Percentiles rank a stretch among this genome's conserved stretches.
Conservation (phyloP, 1,140 invertebrate species). For the Sinonovacula constricta region DNA sequence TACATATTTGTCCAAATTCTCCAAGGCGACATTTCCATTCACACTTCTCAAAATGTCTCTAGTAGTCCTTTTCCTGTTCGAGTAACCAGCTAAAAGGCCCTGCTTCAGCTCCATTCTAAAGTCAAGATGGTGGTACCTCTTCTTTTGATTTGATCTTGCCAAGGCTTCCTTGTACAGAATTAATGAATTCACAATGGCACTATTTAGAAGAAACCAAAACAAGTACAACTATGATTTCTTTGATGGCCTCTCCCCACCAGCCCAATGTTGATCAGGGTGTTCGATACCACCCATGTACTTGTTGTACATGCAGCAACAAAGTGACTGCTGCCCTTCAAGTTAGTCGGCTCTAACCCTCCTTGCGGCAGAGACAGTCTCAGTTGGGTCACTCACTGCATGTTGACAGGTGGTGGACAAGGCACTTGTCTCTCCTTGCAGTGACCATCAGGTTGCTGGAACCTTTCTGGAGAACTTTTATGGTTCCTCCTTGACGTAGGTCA, state of each 20-base stretch:
- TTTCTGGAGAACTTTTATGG: neutral
- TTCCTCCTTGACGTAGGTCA: neutral
- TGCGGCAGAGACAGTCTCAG: neutral
- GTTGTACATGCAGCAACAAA: neutral
- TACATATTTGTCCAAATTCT: neutral
- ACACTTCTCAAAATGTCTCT: neutral
- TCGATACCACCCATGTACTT: conserved; percentile 15
- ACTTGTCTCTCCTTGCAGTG: neutral
- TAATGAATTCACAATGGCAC: conserved; percentile 17
- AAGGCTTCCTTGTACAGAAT: neutral
- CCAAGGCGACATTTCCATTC: neutral
- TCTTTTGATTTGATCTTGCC: neutral
- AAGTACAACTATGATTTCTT: conserved; percentile 2
- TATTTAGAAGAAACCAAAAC: conserved; percentile 16
- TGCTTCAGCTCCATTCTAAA: neutral
- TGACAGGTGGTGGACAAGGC: neutral
- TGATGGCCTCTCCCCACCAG: neutral
- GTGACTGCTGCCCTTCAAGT: neutral
- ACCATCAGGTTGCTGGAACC: neutral
- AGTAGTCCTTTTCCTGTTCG: neutral
- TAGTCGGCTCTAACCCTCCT: neutral
- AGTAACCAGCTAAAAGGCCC: neutral
- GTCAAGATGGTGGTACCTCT: neutral
- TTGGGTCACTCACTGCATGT: conserved; percentile 5
- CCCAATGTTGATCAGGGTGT: conserved; percentile 1